Evolutionary conservation across 2,888 invertebrate species (phyloP).

Genomic region (Sinohyriopsis cumingii): DNA sequence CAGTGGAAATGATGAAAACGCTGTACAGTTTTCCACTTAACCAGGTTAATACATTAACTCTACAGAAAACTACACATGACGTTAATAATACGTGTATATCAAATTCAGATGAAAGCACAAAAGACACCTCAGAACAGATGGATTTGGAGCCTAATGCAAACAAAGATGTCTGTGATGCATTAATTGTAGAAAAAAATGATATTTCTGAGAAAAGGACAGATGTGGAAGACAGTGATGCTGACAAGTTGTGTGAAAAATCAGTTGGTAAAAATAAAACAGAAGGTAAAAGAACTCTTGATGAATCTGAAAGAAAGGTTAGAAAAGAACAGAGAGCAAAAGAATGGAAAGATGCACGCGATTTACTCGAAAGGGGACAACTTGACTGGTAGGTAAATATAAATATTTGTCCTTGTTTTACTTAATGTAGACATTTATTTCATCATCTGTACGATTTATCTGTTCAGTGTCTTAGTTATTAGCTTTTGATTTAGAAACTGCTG

Average conservation of each 20-base stretch:
- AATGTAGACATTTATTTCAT: no score
- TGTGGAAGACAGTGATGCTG: background rate
- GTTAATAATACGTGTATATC: no score
- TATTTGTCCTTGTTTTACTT: background rate
- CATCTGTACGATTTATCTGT: no score
- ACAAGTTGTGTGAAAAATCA: background rate
- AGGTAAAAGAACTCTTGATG: background rate
- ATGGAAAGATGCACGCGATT: conserved; percentile 36
- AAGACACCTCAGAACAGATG: background rate
- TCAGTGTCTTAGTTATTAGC: no score
- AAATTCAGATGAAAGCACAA: background rate
- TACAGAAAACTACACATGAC: no score
- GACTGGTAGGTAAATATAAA: conserved; percentile 34
- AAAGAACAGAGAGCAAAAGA: conserved; percentile 23
- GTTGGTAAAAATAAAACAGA: background rate
- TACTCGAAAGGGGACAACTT: conserved; percentile 40
- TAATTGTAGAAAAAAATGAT: background rate
- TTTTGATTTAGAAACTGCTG: no score
- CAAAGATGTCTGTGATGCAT: background rate
- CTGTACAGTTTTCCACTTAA: conserved; percentile 76
- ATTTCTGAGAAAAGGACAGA: conserved; percentile 3
- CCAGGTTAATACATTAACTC: conserved; percentile 37
- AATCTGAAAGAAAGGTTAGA: background rate
- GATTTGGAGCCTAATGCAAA: background rate
- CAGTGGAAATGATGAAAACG: conserved; percentile 80